phyloP scores from a whole-genome alignment of 1,140 invertebrate species.

The Melitaea cinxia region DNA sequence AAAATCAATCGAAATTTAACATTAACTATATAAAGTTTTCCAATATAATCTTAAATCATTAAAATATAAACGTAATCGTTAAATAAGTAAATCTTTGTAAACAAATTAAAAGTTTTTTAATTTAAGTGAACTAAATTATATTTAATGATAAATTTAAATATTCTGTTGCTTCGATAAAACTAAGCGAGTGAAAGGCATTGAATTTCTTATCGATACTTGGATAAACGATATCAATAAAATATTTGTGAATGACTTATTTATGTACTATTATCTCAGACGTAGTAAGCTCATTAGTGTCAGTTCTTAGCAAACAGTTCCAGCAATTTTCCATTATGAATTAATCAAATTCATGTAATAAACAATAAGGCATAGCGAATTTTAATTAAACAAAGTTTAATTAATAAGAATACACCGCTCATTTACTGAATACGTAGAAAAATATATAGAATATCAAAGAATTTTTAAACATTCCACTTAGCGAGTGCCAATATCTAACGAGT shows the following conservation, averaged over 20 bases:
- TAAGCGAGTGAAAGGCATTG: neutral
- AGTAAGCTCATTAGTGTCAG: conserved; percentile 4
- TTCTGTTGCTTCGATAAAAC: neutral
- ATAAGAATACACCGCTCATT: neutral
- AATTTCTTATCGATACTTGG: neutral
- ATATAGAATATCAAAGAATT: neutral
- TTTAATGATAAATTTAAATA: neutral
- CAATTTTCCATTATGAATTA: neutral
- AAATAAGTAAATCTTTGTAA: too few species aligned
- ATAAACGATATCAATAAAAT: neutral
- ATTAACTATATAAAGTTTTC: too few species aligned
- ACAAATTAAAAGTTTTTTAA: too few species aligned
- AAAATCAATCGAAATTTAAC: too few species aligned
- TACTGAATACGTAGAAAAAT: neutral
- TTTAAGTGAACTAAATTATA: too few species aligned
- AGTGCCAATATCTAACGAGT: neutral
- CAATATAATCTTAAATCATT: too few species aligned
- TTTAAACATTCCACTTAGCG: neutral
- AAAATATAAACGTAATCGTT: too few species aligned
- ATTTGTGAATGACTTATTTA: neutral
- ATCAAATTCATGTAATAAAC: neutral
- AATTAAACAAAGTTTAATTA: neutral
- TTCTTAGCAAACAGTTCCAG: conserved; percentile 1
- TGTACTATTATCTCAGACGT: conserved; percentile 4
- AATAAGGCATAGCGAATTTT: neutral